These are phyloP conservation scores for Thalassarche chlororhynchos DNA, from an alignment of 2,113 vertebrate genomes.

Conservation along the genomic window DNA sequence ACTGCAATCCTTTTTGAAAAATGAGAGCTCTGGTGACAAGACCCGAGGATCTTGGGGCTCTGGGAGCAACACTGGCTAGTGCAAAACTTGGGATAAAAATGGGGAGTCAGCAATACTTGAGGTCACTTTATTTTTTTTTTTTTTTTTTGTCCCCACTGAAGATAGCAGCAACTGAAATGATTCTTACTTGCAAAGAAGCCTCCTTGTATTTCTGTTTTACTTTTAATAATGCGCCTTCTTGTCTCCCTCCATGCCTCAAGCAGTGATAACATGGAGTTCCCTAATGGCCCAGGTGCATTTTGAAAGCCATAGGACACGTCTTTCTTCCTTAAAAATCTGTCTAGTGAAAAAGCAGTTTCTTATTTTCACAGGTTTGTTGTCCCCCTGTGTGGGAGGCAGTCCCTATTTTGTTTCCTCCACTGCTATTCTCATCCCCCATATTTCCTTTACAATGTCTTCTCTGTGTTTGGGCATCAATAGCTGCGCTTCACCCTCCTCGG, in stretches of 20 bases:
- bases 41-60: background rate
- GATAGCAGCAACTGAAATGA: background rate
- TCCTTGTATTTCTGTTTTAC: background rate
- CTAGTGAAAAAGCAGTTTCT: background rate
- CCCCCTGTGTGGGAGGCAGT: background rate
- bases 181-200: slow-evolving; percentile 5
- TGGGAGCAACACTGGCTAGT: background rate
- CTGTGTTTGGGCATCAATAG: background rate
- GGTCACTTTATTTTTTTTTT: background rate
- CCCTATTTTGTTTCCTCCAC: background rate
- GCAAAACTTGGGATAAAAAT: background rate
- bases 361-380: slow-evolving; percentile 17
- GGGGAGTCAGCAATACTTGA: background rate
- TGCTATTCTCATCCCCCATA: background rate
- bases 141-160: background rate
- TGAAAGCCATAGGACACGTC: background rate
- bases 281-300: background rate
- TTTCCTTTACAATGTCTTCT: slow-evolving; percentile 32
- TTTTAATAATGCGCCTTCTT: background rate
- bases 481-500: background rate
- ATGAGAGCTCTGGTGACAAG: background rate
- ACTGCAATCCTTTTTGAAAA: background rate
- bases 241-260: background rate
- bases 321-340: background rate
- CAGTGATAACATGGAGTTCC: background rate